Conservation (phyloP, 30 jellyfish, hydroid and myxozoan genomes). For the Clytia hemisphaerica region DNA sequence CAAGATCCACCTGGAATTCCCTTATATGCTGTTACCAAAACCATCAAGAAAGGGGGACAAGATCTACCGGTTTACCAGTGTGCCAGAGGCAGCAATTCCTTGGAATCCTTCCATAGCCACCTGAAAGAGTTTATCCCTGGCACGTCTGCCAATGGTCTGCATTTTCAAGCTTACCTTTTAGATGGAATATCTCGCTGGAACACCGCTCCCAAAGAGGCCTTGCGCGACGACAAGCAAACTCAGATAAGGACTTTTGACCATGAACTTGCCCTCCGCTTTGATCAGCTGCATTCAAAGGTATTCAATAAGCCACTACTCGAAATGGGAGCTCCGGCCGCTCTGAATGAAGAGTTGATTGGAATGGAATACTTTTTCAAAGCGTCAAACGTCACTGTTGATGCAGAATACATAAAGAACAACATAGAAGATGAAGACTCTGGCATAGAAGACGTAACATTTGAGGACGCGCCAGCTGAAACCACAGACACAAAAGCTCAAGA, state of each 20-base stretch:
- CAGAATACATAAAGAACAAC: not conserved
- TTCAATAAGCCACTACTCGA: not conserved
- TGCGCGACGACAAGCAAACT: not conserved
- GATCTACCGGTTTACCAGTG: constrained; percentile 43
- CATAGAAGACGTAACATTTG: not conserved
- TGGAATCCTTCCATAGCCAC: constrained; percentile 28
- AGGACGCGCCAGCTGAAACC: not conserved
- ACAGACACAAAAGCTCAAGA: not conserved
- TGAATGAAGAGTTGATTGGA: constrained; percentile 25
- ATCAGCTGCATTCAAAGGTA: not conserved
- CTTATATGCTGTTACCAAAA: constrained; percentile 21
- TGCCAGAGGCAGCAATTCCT: constrained; percentile 48
- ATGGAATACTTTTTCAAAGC: constrained; percentile 24
- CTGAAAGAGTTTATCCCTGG: constrained; percentile 16
- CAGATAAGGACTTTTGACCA: not conserved
- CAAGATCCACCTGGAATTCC: constrained; percentile 44
- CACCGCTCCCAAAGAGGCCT: constrained; percentile 18
- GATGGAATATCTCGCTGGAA: constrained; percentile 37
- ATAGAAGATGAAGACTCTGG: constrained; percentile 18
- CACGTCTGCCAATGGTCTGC: constrained; percentile 28
- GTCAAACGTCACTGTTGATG: not conserved
- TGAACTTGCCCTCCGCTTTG: not conserved
- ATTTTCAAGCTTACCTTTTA: constrained; percentile 32
- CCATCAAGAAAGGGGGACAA: constrained; percentile 23
- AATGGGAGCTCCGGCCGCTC: not conserved